phyloP scores from a whole-genome alignment of 2,888 invertebrate genomes.

The Euspilapteryx auroguttella region DNA sequence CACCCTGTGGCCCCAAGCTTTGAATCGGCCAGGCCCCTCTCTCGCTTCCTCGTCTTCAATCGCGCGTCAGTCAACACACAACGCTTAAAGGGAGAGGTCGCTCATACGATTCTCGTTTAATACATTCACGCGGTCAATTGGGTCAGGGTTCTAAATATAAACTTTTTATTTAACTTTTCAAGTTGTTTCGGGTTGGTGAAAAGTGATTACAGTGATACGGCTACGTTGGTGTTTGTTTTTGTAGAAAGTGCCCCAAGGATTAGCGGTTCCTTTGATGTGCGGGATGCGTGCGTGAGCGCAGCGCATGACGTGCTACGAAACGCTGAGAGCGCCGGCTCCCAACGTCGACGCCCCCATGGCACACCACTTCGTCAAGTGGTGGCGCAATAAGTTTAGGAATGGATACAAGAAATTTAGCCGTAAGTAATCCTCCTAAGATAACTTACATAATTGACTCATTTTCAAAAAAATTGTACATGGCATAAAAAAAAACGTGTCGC shows the following conservation, averaged over 20 bases:
- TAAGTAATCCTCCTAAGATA: too few species aligned
- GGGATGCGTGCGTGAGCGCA: conserved; percentile 62
- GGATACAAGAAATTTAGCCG: conserved; percentile 75
- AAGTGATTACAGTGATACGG: background rate
- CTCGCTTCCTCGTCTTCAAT: conserved; percentile 24
- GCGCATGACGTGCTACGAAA: conserved; percentile 64
- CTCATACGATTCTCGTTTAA: conserved; percentile 21
- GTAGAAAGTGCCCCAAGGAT: background rate
- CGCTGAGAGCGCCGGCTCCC: conserved; percentile 58
- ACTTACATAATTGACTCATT: too few species aligned
- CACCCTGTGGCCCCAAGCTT: conserved; percentile 1
- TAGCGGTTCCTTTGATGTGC: conserved; percentile 53
- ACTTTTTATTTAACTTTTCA: background rate
- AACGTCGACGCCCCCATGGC: conserved; percentile 67
- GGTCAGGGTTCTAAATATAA: conserved; percentile 28
- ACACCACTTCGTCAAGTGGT: conserved; percentile 76
- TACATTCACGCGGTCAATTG: conserved; percentile 53
- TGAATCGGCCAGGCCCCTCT: conserved; percentile 12
- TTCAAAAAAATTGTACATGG: too few species aligned
- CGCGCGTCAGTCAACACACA: conserved; percentile 19
- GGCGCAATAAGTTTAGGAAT: conserved; percentile 74
- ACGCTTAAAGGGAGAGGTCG: too few species aligned
- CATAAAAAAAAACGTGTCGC: too few species aligned
- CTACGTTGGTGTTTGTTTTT: too few species aligned
- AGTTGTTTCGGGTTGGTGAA: background rate